These are phyloP conservation scores for Eudasyphora cyanicolor DNA, from an alignment of 2,888 invertebrate species.

Conservation along the genomic window DNA sequence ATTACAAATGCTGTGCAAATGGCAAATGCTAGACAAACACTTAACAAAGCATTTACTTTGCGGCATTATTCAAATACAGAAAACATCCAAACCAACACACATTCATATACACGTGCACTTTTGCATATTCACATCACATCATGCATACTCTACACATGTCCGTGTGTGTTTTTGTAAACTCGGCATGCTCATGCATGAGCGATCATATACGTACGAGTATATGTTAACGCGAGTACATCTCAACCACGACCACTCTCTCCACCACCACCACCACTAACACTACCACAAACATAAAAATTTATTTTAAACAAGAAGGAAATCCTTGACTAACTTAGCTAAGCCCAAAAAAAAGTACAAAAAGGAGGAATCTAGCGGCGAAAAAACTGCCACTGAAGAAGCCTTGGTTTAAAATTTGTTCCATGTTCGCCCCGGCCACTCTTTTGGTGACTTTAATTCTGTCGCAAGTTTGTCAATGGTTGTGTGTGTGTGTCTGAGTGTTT, in stretches of 20 bases:
- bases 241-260: no score
- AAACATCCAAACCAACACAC: conserved; percentile 20
- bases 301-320: conserved; percentile 3
- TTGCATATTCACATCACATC: background rate
- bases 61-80: conserved; percentile 34
- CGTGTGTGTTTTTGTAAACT: no score
- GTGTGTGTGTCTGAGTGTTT: background rate
- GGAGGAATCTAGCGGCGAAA: background rate
- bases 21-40: conserved; percentile 41
- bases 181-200: background rate
- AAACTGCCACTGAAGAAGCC: background rate
- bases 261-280: background rate
- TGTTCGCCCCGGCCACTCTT: background rate
- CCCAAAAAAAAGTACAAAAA: background rate
- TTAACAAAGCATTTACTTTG: conserved; percentile 37
- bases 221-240: background rate
- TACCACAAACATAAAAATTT: background rate
- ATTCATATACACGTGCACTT: background rate
- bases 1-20: conserved; percentile 43
- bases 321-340: conserved; percentile 33
- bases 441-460: background rate
- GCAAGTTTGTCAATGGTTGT: background rate
- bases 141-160: background rate
- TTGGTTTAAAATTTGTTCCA: conserved; percentile 12
- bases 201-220: background rate